Base-by-base conservation (phyloP, 2,888 invertebrate genomes). In the Athrips mouffetella region DNA sequence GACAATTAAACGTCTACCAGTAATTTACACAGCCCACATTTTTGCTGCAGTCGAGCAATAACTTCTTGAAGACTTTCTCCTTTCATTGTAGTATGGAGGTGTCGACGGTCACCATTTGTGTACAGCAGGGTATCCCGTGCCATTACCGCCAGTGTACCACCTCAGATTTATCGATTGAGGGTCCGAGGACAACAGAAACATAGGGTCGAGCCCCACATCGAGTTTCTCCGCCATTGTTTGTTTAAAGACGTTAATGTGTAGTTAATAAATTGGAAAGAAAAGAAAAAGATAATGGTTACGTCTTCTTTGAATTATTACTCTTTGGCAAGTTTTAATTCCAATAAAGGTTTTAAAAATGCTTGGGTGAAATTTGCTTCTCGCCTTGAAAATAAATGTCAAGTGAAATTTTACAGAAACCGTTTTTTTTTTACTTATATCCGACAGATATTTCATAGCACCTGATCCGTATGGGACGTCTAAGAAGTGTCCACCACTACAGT, bases 41-140 rank as follows among this genome's bases (percentile, higher is more conserved):
- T 75, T 76, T 75, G 70, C 64, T 20, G 11, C 16, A 18, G 18
- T 29, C 42, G 7, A 33, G 44, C 33, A 49, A 49, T 47, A 49
- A 80, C 75, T 75, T 76, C 76, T 72, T 61, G 55, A 57, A 66
- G 60, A 83, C 85, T 86, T 85, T 85, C 86, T 83, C 85, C 73
- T 74, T 57, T 77, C 81, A 81, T 84, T 85, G 85, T 83, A 69
- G 73, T 80, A 74, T 72, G 70, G 57, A 67, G 77, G 83, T 85
- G 82, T 80, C 72, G 76, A 73, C 63, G 62, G 54, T 55, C 37
- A 37, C 37, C 37, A 11, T 37, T 37, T 37, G 37, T 37, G 21
- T n/a, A 20, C 37, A n/a, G n/a, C n/a, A n/a, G n/a, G n/a, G n/a
- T n/a, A n/a, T n/a, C n/a, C n/a, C 11, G 37, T 37, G 21, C 37